Conservation (phyloP, 2,797 vertebrate genomes). For the Lacerta viridis region DNA sequence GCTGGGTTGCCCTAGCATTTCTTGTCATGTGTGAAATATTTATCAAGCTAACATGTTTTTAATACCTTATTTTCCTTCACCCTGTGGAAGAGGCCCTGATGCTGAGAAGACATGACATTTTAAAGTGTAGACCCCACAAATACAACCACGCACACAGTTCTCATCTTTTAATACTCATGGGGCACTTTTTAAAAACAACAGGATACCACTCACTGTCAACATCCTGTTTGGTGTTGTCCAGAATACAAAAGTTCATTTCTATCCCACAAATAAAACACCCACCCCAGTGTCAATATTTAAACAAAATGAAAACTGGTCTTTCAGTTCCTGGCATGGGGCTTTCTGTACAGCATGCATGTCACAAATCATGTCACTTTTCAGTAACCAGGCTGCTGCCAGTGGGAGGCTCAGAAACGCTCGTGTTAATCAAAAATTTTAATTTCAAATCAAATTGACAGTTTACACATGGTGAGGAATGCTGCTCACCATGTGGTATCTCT, state of each 20-base stretch:
- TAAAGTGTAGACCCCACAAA: background rate
- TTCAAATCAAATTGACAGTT: conserved; percentile 79
- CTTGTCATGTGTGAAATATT: conserved; percentile 72
- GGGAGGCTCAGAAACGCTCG: conserved; percentile 77
- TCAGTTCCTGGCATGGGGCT: conserved; percentile 75
- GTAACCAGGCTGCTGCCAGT: conserved; percentile 77
- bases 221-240: conserved; percentile 58
- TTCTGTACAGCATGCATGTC: conserved; percentile 76
- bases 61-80: conserved; percentile 70
- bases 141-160: conserved; percentile 19
- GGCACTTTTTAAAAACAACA: conserved; percentile 29
- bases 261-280: conserved; percentile 11
- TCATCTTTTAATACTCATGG: conserved; percentile 59
- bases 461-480: conserved; percentile 74
- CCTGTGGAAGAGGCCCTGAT: conserved; percentile 65
- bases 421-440: conserved; percentile 80
- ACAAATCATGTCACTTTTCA: conserved; percentile 80
- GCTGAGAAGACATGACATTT: conserved; percentile 70
- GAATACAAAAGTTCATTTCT: conserved; percentile 75
- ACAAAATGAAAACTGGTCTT: conserved; percentile 74
- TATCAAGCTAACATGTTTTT: conserved; percentile 67
- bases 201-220: too few relatives aligned
- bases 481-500: conserved; percentile 70
- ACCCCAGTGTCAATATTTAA: conserved; percentile 63
- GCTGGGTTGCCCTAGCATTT: conserved; percentile 53